Evolutionary conservation across 2,113 vertebrate genomes (phyloP).

Genomic region (Pavo muticus): DNA sequence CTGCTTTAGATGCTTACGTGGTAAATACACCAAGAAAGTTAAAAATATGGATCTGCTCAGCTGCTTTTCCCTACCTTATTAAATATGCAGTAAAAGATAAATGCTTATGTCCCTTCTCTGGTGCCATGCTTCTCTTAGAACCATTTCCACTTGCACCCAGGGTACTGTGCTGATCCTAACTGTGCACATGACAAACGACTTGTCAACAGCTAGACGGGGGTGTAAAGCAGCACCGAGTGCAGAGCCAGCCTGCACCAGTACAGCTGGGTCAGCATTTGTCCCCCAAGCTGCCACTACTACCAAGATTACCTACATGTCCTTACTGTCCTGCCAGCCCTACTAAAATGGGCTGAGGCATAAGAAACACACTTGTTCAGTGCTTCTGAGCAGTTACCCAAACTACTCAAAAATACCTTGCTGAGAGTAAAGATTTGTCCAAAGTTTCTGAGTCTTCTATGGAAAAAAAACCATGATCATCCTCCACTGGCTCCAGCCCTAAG

Average conservation of each 20-base stretch:
- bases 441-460: background rate
- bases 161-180: background rate
- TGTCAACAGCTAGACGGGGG: background rate
- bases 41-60: background rate
- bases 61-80: background rate
- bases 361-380: accelerated
- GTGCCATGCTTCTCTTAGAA: background rate
- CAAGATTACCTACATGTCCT: accelerated
- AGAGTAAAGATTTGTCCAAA: background rate
- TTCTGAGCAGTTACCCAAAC: background rate
- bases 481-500: background rate
- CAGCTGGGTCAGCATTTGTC: background rate
- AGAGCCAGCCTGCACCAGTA: background rate
- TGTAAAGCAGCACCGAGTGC: background rate
- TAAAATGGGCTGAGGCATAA: accelerated
- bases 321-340: background rate
- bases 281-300: background rate
- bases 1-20: background rate
- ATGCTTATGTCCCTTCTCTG: background rate
- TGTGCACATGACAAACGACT: background rate
- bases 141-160: background rate
- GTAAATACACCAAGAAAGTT: background rate
- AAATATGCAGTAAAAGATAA: background rate
- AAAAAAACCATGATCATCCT: background rate
- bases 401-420: background rate